Evolutionary conservation across 2,888 invertebrate species (phyloP).

Genomic region (Pycnomerus fuliginosus): DNA sequence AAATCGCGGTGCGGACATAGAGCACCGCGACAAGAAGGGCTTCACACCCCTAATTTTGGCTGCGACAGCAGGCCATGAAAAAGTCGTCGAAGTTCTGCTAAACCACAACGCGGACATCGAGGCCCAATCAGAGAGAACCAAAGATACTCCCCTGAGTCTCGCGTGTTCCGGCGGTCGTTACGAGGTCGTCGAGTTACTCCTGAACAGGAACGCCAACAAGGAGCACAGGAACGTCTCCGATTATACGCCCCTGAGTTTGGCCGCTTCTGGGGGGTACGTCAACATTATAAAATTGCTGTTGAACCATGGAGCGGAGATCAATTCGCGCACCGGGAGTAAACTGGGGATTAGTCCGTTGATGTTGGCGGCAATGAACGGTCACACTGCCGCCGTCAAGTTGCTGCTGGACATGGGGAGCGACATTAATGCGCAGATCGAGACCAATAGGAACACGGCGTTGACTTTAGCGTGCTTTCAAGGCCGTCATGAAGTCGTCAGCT

Average conservation of each 20-base stretch:
- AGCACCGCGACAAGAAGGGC: constrained; percentile 96
- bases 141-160: constrained; percentile 95
- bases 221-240: constrained; percentile 98
- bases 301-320: constrained; percentile 95
- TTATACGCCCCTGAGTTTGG: constrained; percentile 97
- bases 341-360: constrained; percentile 98
- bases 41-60: constrained; percentile 97
- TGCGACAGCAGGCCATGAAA: constrained; percentile 93
- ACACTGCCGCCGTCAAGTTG: constrained; percentile 90
- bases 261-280: constrained; percentile 97
- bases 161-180: constrained; percentile 97
- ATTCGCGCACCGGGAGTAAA: constrained; percentile 95
- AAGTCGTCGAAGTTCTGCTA: constrained; percentile 88
- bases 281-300: constrained; percentile 95
- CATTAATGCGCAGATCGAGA: constrained; percentile 99
- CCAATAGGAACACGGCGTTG: constrained; percentile 96
- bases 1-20: constrained; percentile 91
- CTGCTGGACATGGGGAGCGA: constrained; percentile 97
- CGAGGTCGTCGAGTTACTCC: constrained; percentile 90
- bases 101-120: constrained; percentile 97
- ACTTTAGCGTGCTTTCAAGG: constrained; percentile 99
- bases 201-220: constrained; percentile 90
- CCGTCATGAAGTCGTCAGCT: constrained; percentile 95
- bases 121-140: constrained; percentile 97
- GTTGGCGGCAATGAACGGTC: constrained; percentile 99